Evolutionary conservation across 2,113 vertebrate species (phyloP), one percentile per base, ranked within the genome.

Genomic region (Sylvicapra grimmia): DNA sequence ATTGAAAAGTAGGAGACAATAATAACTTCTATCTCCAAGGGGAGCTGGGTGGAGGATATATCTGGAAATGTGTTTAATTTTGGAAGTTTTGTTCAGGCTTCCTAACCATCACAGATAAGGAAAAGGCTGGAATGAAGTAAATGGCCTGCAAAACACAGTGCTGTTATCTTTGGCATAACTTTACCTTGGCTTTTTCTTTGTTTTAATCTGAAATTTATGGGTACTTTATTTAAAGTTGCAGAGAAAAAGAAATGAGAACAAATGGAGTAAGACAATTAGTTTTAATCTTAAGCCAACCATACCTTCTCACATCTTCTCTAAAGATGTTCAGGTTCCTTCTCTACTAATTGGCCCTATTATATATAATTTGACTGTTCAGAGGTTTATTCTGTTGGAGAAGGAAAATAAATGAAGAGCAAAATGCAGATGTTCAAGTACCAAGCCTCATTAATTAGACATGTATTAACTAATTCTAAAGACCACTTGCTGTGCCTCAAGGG

Each of bases 341-440:
- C 19, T 90, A 88, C 31, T 92, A 87, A 92, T 68, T 97, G 75
- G 16, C 10, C 40, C 61, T 94, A 25, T 61, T 51, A 75, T 95
- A 92, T 77, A 82, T 31, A 87, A 96, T 97, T 97, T 92, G 83
- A 86, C 86, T 83, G 8, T 97, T 93, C 56, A 0, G 40, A 95
- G 53, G 16, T 54, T 83, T 29, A 3, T 61, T 96, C 96, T 97
- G 33, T 75, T 93, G 79, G 58, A 97, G 65, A 97, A 98, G 79
- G 77, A 97, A 98, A 97, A 92, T 95, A 97, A 98, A 98, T 97
- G 96, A 95, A 89, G 68, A 98, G 58, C 93, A 93, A 98, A 98
- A 98, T 97, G 90, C 95, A 98, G 96, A 96, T 98, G 98, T 98
- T 98, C 89, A 95, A 51, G 86, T 97, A 96, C 97, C 83, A 96